Evolutionary conservation across 92 coral and sea anemone species (phyloP), one percentile per base, ranked within the genome.

Genomic region (Meandrina meandrites): DNA sequence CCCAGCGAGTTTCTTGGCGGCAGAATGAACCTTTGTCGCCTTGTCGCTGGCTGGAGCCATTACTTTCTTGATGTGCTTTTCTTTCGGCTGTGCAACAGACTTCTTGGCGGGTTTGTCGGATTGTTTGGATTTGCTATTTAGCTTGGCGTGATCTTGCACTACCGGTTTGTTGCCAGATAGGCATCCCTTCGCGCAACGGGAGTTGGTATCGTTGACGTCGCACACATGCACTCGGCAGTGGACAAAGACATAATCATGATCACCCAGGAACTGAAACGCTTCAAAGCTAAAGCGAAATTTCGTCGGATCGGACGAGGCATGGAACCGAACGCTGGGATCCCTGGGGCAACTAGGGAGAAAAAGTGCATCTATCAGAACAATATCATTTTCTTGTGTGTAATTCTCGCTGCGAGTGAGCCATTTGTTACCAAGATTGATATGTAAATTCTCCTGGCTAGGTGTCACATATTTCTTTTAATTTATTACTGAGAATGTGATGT

Each of bases 171-270:
- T 45, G 47, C 77, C 66, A 16, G 51, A 84, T 9, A 87, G 85
- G 80, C 96, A 90, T 19, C 94, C 96, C 54, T 86, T 85, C 24
- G 90, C 90, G 76, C 98, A 94, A 75, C 96, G 95, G 40, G 98
- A 94, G 81, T 93, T 82, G 18, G 66, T 56, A 76, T 94, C 94
- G 40, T 89, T 90, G 15, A 87, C 94, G 76, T 92, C 93, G 48
- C 98, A 94, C 21, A 94, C 98, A 24, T 87, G 68, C 42, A 94
- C 93, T 79, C 91, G 98, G 74, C 98, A 94, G 81, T 94, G 98
- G 40, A 94, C 78, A 56, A 92, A 94, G 77, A 94, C 98, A 51
- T 92, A 94, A 53, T 94, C 96, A 78, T 93, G 95, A 47, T 85
- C 91, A 31, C 98, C 95, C 9, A 90, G 89, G 85, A 94, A 94